Conservation (phyloP, 2,797 vertebrate species). For the Strix occidentalis region DNA sequence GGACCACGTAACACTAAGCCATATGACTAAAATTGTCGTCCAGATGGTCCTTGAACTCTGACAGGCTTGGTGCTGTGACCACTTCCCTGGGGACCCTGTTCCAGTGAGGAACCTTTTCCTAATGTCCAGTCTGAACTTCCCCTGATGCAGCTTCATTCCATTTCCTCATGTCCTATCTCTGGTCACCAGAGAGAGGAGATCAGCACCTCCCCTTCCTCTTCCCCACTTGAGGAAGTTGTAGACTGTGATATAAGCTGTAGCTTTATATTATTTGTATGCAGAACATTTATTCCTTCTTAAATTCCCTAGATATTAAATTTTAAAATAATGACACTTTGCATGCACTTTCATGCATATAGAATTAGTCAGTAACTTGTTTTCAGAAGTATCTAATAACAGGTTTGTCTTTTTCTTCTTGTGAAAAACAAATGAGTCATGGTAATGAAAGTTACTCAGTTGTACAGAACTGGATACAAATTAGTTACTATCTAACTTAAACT, state of each 20-base stretch:
- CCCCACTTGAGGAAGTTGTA: not conserved
- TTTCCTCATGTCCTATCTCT: not conserved
- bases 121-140: not conserved
- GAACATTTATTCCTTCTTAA: not conserved
- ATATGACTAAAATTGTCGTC: not conserved
- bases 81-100: not conserved
- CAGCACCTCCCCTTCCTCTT: not conserved
- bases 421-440: not conserved
- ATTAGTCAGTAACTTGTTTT: not conserved
- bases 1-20: not conserved
- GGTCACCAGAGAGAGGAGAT: not conserved
- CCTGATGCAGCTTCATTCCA: not conserved
- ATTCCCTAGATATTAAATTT: not conserved
- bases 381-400: not conserved
- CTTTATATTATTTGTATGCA: not conserved
- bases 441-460: not conserved
- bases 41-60: not conserved
- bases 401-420: not conserved
- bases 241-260: not conserved
- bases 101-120: not conserved
- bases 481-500: not conserved
- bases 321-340: not conserved
- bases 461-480: not conserved
- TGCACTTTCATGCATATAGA: not conserved
- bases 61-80: accelerated